phyloP scores from a whole-genome alignment of 2,113 vertebrate genomes.

The Vimba vimba region DNA sequence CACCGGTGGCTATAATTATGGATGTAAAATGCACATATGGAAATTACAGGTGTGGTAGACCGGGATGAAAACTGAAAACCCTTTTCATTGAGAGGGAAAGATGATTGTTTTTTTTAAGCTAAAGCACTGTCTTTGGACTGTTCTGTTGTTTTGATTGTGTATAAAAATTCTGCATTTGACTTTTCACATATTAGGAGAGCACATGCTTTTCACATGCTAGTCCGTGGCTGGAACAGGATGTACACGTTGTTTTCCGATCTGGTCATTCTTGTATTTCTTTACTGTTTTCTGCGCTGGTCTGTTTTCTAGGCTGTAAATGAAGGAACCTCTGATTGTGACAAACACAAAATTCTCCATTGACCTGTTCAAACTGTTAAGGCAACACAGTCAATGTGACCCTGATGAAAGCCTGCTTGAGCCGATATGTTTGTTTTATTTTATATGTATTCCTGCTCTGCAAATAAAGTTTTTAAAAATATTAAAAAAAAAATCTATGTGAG shows the following conservation, averaged over 20 bases:
- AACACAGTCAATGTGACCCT: conserved; percentile 64
- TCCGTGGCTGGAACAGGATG: background rate
- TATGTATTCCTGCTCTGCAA: too few species aligned
- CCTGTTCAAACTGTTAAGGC: conserved; percentile 71
- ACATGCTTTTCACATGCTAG: background rate
- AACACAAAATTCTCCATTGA: conserved; percentile 82
- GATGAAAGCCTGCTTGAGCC: too few species aligned
- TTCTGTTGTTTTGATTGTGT: too few species aligned
- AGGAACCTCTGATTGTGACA: conserved; percentile 63
- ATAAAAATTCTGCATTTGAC: background rate
- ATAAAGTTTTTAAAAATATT: too few species aligned
- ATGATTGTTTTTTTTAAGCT: background rate
- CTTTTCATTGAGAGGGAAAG: too few species aligned
- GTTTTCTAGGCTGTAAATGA: conserved; percentile 7
- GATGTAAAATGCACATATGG: too few species aligned
- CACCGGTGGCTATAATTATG: background rate
- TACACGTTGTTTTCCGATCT: too few species aligned
- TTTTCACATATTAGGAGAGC: background rate
- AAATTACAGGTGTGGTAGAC: too few species aligned
- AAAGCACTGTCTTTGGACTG: too few species aligned
- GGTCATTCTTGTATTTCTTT: background rate
- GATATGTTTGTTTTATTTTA: too few species aligned
- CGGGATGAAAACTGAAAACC: too few species aligned
- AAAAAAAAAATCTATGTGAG: too few species aligned
- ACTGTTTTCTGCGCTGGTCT: background rate